phyloP scores from a whole-genome alignment of 1,140 invertebrate genomes.

The Zaprionus inermis region DNA sequence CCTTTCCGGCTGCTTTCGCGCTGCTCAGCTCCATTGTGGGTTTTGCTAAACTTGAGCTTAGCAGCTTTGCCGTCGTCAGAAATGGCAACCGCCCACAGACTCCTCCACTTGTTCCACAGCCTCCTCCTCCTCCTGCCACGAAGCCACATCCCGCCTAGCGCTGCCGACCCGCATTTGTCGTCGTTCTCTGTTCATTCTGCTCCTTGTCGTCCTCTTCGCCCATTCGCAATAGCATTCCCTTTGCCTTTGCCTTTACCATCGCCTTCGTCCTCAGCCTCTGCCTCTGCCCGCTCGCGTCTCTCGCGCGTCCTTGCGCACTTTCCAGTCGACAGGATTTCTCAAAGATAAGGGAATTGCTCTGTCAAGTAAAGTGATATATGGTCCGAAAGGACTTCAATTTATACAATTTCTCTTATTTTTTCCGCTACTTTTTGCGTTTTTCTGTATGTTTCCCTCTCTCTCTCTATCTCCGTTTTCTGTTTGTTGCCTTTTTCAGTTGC shows the following conservation, averaged over 20 bases:
- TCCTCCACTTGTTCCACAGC: slow-evolving; percentile 14
- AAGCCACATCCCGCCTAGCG: slow-evolving; percentile 1
- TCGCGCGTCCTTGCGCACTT: slow-evolving; percentile 76
- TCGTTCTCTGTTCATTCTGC: slow-evolving; percentile 41
- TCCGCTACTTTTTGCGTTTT: slow-evolving; percentile 81
- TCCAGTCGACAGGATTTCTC: slow-evolving; percentile 84
- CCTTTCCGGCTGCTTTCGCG: slow-evolving; percentile 10
- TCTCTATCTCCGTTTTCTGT: slow-evolving; percentile 24
- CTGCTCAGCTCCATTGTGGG: slow-evolving; percentile 53
- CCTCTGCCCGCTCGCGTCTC: slow-evolving; percentile 27
- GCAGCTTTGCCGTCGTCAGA: slow-evolving; percentile 67
- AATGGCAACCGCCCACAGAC: slow-evolving; percentile 5
- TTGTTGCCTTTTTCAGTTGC: slow-evolving; percentile 71
- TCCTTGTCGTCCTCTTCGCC: slow-evolving; percentile 50
- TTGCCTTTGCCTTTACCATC: slow-evolving; percentile 10
- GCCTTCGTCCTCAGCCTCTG: not conserved
- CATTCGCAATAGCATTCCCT: slow-evolving; percentile 1
- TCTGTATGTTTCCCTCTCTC: slow-evolving; percentile 41
- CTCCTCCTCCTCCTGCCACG: not conserved
- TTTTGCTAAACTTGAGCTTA: slow-evolving; percentile 80
- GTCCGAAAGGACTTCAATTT: slow-evolving; percentile 84
- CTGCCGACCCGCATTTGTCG: slow-evolving; percentile 67
- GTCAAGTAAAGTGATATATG: slow-evolving; percentile 84
- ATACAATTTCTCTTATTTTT: slow-evolving; percentile 84
- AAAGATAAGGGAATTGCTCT: slow-evolving; percentile 84